These are phyloP conservation scores for Acrossocheilus wenchowensis DNA, from an alignment of 2,797 vertebrate species.

Conservation along the genomic window DNA sequence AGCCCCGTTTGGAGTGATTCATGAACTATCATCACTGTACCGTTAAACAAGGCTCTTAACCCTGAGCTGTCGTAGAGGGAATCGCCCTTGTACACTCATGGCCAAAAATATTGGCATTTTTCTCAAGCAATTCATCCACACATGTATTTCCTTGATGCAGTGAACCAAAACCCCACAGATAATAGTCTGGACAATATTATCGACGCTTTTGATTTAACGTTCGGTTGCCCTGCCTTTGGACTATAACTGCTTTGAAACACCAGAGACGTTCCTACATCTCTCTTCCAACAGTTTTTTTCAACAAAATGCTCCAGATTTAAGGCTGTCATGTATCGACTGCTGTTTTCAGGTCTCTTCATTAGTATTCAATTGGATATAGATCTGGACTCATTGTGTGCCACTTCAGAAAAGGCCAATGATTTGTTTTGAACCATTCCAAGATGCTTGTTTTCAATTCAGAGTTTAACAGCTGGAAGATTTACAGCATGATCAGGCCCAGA, in stretches of 20 bases:
- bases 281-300: neutral
- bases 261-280: neutral
- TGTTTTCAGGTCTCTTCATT: neutral
- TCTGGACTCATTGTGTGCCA: constrained; percentile 3
- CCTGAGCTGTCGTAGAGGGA: constrained; percentile 17
- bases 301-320: neutral
- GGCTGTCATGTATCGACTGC: neutral
- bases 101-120: constrained; percentile 2
- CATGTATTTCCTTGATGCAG: neutral
- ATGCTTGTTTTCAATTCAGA: neutral
- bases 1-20: neutral
- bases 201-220: neutral
- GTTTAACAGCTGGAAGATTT: neutral
- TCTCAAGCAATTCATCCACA: neutral
- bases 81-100: neutral
- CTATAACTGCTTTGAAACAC: neutral
- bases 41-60: constrained; percentile 2
- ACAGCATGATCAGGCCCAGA: neutral
- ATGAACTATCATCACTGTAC: neutral
- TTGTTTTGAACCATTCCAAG: neutral
- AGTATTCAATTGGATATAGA: neutral
- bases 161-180: neutral
- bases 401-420: neutral
- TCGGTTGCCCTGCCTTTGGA: neutral
- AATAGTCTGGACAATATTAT: neutral